A percentile compares a stretch with the other conserved stretches of the same genome.
Conservation (phyloP, 2,113 vertebrate species). For the Zosterops hypoxanthus region DNA sequence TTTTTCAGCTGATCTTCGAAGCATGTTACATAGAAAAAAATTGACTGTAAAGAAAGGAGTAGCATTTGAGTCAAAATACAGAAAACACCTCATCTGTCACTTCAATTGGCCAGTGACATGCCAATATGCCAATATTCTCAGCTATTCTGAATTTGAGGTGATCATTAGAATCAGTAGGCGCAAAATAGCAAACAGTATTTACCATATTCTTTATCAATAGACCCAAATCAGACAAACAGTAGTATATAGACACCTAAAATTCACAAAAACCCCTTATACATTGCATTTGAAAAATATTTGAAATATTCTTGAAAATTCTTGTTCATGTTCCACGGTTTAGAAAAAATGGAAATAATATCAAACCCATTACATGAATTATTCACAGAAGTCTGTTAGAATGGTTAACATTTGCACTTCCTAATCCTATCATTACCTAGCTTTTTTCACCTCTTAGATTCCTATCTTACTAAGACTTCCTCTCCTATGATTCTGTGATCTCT, state of each 20-base stretch:
- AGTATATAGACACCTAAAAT: not conserved
- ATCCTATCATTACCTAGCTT: not conserved
- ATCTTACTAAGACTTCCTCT: not conserved
- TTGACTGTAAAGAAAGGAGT: not conserved
- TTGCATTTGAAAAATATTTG: not conserved
- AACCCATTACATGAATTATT: not conserved
- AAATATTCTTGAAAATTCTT: not conserved
- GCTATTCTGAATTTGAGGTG: not conserved
- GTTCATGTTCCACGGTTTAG: rapidly evolving
- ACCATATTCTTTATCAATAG: too few species aligned
- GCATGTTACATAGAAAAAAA: not conserved
- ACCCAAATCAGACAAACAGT: not conserved
- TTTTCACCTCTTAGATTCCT: not conserved
- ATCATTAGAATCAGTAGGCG: not conserved
- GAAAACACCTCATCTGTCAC: not conserved
- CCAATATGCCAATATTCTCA: not conserved
- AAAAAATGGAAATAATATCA: not conserved
- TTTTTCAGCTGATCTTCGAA: not conserved
- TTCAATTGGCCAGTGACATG: not conserved
- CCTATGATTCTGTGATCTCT: not conserved
- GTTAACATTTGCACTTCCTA: not conserved
- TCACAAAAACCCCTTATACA: rapidly evolving
- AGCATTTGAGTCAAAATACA: not conserved
- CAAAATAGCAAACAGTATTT: not conserved
- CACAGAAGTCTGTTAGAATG: not conserved